Evolutionary conservation across 2,113 vertebrate genomes (phyloP), one percentile per base, ranked within the genome.

Genomic region (Pyrgilauda ruficollis): DNA sequence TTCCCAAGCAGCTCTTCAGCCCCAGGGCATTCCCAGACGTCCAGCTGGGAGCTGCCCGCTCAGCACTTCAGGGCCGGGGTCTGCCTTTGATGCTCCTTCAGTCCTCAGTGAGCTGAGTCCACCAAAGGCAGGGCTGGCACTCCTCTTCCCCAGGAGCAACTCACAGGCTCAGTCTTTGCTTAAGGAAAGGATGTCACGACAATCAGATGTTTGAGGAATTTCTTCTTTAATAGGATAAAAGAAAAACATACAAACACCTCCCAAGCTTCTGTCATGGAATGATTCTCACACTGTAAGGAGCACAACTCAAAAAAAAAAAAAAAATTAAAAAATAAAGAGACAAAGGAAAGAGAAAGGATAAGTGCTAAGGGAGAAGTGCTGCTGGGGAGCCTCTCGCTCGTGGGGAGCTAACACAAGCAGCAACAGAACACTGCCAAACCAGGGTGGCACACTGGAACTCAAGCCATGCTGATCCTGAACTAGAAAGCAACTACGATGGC

Each of bases 211-310:
- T 95, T 87, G 87, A 84, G 93, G 91, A 92, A 94, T 93, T 82
- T 89, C 94, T 93, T 95, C 90, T 96, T 96, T 96, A 96, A 93
- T 93, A 89, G 28, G 74, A 76, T 85, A 79, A 83, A 89, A 87
- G 87, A 56, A 70, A 94, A 75, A 70, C 68, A 88, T 93, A 96
- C 84, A 94, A 88, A 94, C 94, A 93, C 91, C 89, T 85, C 94
- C 59, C 78, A 66, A 72, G 89, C 87, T 94, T 93, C 85, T 27
- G 95, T 77, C 68, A 89, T 78, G 96, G 89, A 92, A 93, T 81
- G 96, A 84, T 87, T 89, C 93, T 93, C 95, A 63, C 56, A 62
- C 76, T 85, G 82, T 61, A 94, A 91, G 92, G 91, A 87, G 83
- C 83, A 90, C n/a, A 95, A 91, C 88, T 50, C 43, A 59, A 76